Percentiles rank a stretch among this genome's conserved stretches.
These are phyloP conservation scores for Zosterops borbonicus DNA, from an alignment of 2,113 vertebrate genomes.

Conservation along the genomic window DNA sequence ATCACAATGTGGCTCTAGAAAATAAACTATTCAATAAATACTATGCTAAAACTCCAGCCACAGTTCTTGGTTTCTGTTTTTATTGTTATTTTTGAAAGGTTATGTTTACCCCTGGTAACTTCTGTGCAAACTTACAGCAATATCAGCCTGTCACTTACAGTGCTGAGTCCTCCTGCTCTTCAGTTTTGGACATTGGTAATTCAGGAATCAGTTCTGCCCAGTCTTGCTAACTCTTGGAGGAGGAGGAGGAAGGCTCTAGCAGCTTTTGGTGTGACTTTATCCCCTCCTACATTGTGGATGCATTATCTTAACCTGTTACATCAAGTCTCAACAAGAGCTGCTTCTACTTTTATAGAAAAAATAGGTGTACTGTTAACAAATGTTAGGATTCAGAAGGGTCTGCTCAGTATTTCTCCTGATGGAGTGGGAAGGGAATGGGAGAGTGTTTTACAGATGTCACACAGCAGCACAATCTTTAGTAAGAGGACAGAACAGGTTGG, in stretches of 20 bases:
- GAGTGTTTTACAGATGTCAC: not conserved
- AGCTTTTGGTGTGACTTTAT: not conserved
- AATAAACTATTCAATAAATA: constrained; percentile 7
- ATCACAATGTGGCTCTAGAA: not conserved
- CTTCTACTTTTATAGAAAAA: not conserved
- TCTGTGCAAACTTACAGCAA: fast-evolving
- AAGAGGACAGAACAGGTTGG: not conserved
- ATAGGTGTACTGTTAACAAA: not conserved
- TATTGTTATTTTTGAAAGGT: not conserved
- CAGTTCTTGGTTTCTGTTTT: not conserved
- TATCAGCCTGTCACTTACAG: fast-evolving
- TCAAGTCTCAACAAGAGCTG: not conserved
- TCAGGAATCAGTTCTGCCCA: not conserved
- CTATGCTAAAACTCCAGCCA: not conserved
- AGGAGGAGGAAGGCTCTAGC: not conserved
- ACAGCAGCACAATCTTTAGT: not conserved
- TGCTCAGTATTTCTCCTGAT: not conserved
- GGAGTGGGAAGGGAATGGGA: not conserved
- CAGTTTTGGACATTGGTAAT: fast-evolving
- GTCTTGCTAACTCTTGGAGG: not conserved
- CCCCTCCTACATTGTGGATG: not conserved
- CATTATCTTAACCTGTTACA: not conserved
- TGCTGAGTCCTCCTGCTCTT: not conserved
- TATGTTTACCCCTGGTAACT: not conserved
- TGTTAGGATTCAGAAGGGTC: not conserved